Base-by-base conservation (phyloP, 2,888 invertebrate genomes). In the Pachliopta kotzebuea region DNA sequence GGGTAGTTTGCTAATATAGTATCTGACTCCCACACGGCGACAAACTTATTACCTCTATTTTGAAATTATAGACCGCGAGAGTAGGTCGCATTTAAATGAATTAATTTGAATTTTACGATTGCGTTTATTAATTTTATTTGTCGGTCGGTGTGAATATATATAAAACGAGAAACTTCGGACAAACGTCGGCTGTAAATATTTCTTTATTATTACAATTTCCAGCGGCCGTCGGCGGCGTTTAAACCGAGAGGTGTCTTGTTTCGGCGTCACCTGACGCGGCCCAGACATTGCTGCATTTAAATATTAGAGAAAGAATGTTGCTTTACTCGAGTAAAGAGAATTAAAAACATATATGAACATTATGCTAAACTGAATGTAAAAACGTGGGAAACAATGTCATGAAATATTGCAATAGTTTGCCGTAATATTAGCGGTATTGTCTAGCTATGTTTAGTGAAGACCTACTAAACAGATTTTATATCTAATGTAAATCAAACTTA, bases 161-260 rank as follows among this genome's bases (percentile, higher is more conserved):
- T 70, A 71, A 70, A 70, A 70, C 64, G 66, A 60, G 62, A 63
- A 65, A 70, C 68, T 66, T 72, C 71, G 64, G 68, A 70, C 75
- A 76, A 79, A 76, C 75, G 72, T 73, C 69, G 64, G 68, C 70
- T 69, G 71, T 76, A 72, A 77, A 77, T 69, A 73, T 76, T 72
- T 62, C 66, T 72, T 71, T 74, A 76, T 76, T 72, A 74, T 77
- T 58, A 58, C 23, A 73, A 57, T 63, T 63, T 79, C 77, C 75
- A 76, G 76, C 71, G 75, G 76, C 76, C 71, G 69, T 81, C 62
- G 75, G 3, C 37, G 37, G 73, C 78, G 77, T 71, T 74, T 72
- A 76, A 77, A 78, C 75, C 72, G 71, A 68, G 68, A 67, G 67
- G 74, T 74, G 66, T 84, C 69, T 67, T 8, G 71, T 83, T 82